phyloP scores from a whole-genome alignment of 1,140 invertebrate species.

The Pararge aegeria region DNA sequence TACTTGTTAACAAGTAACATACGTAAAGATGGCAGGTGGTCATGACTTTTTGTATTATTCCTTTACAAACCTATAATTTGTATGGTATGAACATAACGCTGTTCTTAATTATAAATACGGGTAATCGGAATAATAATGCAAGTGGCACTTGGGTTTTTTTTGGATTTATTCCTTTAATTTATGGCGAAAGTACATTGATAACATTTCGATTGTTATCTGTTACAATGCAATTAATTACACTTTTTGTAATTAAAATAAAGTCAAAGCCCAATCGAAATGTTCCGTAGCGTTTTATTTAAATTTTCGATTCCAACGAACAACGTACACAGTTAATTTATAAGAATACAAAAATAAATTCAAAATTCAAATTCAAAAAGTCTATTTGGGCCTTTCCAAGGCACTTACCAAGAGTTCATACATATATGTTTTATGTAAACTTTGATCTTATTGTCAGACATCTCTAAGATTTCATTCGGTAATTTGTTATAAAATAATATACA shows the following conservation, averaged over 20 bases:
- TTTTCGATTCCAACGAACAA: too few species aligned
- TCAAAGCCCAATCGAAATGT: neutral
- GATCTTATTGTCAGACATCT: too few species aligned
- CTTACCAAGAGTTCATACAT: too few species aligned
- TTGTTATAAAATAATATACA: too few species aligned
- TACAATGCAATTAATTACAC: constrained; percentile 6
- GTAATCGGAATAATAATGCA: constrained; percentile 9
- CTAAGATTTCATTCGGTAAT: too few species aligned
- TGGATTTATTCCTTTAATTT: neutral
- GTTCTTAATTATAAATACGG: constrained; percentile 1
- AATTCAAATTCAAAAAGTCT: too few species aligned
- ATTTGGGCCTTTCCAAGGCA: too few species aligned
- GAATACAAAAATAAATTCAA: too few species aligned
- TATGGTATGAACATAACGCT: neutral
- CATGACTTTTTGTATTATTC: neutral
- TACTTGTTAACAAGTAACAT: constrained; percentile 9
- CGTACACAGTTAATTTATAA: too few species aligned
- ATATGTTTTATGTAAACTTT: too few species aligned
- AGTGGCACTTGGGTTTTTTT: neutral
- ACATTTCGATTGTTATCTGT: constrained; percentile 15
- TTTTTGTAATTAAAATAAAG: neutral
- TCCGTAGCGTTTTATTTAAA: neutral
- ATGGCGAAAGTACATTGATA: constrained; percentile 5
- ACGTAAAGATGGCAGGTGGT: constrained; percentile 5
- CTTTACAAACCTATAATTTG: constrained; percentile 3